Conservation (phyloP, 2,113 vertebrate genomes). For the Mus pahari region DNA sequence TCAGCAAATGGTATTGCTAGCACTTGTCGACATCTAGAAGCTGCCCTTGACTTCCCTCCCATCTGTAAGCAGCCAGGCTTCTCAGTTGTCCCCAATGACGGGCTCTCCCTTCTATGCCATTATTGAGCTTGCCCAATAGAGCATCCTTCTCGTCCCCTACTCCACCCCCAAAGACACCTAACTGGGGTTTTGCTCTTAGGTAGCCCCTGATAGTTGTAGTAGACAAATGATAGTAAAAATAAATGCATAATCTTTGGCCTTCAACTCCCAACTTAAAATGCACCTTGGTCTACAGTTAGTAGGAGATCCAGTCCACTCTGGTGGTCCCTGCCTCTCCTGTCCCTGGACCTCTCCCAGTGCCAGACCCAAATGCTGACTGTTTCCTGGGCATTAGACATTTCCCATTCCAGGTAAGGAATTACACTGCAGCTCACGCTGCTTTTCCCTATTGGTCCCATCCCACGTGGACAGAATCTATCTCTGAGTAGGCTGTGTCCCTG, state of each 20-base stretch:
- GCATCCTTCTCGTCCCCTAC: not conserved
- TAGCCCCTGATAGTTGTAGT: not conserved
- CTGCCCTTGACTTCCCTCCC: not conserved
- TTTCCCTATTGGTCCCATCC: not conserved
- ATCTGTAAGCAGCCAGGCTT: not conserved
- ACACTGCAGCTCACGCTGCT: accelerated
- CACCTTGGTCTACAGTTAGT: not conserved
- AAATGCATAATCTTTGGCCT: not conserved
- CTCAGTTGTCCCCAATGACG: not conserved
- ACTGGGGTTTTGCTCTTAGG: not conserved
- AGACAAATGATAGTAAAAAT: not conserved
- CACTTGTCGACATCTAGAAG: not conserved
- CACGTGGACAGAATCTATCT: accelerated
- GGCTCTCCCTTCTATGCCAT: not conserved
- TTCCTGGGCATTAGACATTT: not conserved
- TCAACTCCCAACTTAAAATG: not conserved
- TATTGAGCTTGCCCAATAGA: not conserved
- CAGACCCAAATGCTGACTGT: not conserved
- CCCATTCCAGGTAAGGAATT: not conserved
- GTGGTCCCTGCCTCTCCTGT: not conserved
- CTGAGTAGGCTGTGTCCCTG: not conserved
- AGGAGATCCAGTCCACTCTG: not conserved
- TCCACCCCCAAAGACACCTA: not conserved
- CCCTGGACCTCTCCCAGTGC: not conserved
- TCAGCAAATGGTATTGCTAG: not conserved